These are phyloP conservation scores for Cephus spinipes DNA, from an alignment of 2,888 invertebrate species.

Conservation along the genomic window DNA sequence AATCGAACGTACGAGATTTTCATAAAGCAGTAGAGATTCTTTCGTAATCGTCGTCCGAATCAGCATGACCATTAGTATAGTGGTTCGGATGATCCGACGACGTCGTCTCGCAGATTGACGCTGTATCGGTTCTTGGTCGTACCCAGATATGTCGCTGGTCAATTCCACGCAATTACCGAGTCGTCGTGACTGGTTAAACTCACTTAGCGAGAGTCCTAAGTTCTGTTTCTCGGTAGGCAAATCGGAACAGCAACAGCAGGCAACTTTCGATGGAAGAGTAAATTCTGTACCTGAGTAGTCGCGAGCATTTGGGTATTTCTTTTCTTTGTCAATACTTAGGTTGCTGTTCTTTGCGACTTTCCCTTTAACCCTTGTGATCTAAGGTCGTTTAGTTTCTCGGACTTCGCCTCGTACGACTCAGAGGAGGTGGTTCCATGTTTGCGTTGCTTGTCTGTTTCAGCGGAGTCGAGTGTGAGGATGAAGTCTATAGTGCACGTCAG, in stretches of 20 bases:
- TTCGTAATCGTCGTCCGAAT: not conserved
- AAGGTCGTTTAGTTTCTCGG: not conserved
- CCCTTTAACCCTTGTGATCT: not conserved
- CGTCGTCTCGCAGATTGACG: not conserved
- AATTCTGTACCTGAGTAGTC: not conserved
- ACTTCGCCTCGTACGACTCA: not conserved
- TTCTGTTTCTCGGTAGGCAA: slow-evolving; percentile 6
- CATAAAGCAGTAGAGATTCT: not conserved
- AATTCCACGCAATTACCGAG: slow-evolving; percentile 52
- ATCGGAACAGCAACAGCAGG: not conserved
- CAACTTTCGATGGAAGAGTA: not conserved
- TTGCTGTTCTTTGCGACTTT: not conserved
- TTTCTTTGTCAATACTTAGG: too few relatives aligned
- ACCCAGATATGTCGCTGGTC: slow-evolving; percentile 40
- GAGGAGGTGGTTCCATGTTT: slow-evolving; percentile 24
- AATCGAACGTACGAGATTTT: not conserved
- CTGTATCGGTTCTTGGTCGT: slow-evolving; percentile 6
- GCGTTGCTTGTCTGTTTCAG: slow-evolving; percentile 67
- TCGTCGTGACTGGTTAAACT: slow-evolving; percentile 49
- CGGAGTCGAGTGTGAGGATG: slow-evolving; percentile 83
- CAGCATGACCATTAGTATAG: not conserved
- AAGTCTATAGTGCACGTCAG: slow-evolving; percentile 79
- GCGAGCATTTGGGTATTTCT: not conserved
- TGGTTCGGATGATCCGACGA: not conserved
- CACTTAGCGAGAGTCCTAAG: slow-evolving; percentile 34